phyloP scores from a whole-genome alignment of 2,113 vertebrate species.

The Dinomys branickii region DNA sequence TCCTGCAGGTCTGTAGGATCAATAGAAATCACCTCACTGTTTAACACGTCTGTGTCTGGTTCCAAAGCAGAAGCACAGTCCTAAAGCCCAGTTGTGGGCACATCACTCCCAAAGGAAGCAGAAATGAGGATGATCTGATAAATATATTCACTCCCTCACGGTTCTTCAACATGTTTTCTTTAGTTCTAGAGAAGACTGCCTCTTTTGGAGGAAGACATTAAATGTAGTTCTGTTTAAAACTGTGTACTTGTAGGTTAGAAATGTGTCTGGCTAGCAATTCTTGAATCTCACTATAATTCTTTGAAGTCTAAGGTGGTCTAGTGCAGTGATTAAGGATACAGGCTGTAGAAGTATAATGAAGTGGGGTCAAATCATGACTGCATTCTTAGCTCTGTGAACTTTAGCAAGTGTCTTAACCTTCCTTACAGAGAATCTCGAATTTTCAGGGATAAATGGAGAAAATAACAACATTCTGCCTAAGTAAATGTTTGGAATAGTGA shows the following conservation, averaged over 20 bases:
- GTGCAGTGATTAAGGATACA: not conserved
- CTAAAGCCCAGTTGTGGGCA: not conserved
- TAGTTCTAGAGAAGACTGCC: not conserved
- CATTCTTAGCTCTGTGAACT: not conserved
- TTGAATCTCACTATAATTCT: not conserved
- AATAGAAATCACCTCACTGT: conserved; percentile 33
- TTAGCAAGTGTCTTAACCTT: not conserved
- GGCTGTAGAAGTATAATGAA: not conserved
- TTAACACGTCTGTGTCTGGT: conserved; percentile 11
- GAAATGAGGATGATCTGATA: not conserved
- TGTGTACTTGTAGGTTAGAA: not conserved
- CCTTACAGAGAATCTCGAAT: not conserved
- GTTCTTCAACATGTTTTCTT: not conserved
- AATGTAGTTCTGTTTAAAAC: conserved; percentile 21
- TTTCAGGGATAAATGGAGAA: not conserved
- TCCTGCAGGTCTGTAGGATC: conserved; percentile 32
- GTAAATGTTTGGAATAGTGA: not conserved
- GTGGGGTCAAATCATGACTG: not conserved
- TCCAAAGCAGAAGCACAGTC: not conserved
- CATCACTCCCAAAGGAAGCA: not conserved
- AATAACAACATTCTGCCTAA: conserved; percentile 22
- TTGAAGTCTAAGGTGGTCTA: not conserved
- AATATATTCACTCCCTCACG: not conserved
- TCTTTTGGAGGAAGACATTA: conserved; percentile 15
- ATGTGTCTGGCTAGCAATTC: not conserved